Percentiles rank a stretch among this genome's conserved stretches.
These are phyloP conservation scores for Allolobophora icterica DNA, from an alignment of 2,888 invertebrate species.

Conservation along the genomic window DNA sequence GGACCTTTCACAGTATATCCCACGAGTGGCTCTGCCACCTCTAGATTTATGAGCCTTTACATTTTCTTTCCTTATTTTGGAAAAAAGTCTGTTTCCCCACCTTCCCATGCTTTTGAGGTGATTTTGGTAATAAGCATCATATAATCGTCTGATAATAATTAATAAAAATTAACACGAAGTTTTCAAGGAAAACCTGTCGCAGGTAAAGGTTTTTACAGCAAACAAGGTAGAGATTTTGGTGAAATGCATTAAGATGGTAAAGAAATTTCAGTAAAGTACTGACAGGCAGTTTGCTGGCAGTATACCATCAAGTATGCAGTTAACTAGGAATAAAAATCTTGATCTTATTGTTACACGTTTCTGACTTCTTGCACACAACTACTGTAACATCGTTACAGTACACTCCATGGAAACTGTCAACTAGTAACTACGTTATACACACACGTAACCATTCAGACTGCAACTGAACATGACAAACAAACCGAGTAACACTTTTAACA, in stretches of 20 bases:
- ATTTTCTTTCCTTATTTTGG: background rate
- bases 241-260: background rate
- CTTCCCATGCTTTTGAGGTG: background rate
- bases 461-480: slow-evolving; percentile 6
- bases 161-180: background rate
- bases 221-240: background rate
- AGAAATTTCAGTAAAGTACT: background rate
- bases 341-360: background rate
- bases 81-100: background rate
- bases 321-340: background rate
- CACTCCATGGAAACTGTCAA: background rate
- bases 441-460: background rate
- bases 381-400: background rate
- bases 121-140: background rate
- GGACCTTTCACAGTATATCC: background rate
- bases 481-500: background rate
- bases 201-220: background rate
- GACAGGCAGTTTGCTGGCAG: background rate
- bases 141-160: background rate
- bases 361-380: background rate
- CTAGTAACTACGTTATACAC: slow-evolving; percentile 6
- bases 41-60: no score
- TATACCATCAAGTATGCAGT: background rate
- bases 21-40: no score
- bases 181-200: background rate